Evolutionary conservation across 2,797 vertebrate genomes (phyloP), one percentile per base, ranked within the genome.

Genomic region (Schizopygopsis pylzovi): DNA sequence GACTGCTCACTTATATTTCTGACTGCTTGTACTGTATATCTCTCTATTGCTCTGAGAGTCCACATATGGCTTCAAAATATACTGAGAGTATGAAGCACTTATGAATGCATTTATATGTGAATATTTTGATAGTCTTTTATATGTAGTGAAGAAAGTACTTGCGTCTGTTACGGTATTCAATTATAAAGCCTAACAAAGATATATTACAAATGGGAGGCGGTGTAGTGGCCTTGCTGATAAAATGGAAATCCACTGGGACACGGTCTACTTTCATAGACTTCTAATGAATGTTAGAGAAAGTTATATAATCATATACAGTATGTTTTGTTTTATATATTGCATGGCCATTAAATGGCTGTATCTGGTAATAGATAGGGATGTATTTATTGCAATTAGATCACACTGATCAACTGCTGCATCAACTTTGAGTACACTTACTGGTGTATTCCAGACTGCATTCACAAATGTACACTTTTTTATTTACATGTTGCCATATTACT

Each of bases 21-120:
- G 81, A 56, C 70, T 85, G 47, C 41, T 65, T 83, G 81, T 45
- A 81, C 59, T 81, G 70, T 71, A 81, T 49, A 65, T 61, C 54
- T 86, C 61, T 59, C 77, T 76, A 45, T 75, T 72, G 82, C 70
- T 87, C 59, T 52, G 68, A 85, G 13, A 76, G 85, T 54, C 63
- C 85, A 85, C 56, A 11, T 9, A 77, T 82, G 73, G 52, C 67
- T 82, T 72, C 67, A 76, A 80, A 82, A 47, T 72, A 86, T 84
- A 80, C 83, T 81, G 80, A 84, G 63, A 56, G 71, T 86, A 72
- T 85, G 56, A 88, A 88, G 90, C 90, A 91, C 90, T 91, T 91
- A 88, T 52, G 43, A 81, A 79, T 63, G 75, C 56, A 52, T 85
- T 49, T 54, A 82, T 70, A 45, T 86, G 81, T 84, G 15, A 59